Conservation (phyloP, 1,140 invertebrate species). For the Cotesia glomerata region DNA sequence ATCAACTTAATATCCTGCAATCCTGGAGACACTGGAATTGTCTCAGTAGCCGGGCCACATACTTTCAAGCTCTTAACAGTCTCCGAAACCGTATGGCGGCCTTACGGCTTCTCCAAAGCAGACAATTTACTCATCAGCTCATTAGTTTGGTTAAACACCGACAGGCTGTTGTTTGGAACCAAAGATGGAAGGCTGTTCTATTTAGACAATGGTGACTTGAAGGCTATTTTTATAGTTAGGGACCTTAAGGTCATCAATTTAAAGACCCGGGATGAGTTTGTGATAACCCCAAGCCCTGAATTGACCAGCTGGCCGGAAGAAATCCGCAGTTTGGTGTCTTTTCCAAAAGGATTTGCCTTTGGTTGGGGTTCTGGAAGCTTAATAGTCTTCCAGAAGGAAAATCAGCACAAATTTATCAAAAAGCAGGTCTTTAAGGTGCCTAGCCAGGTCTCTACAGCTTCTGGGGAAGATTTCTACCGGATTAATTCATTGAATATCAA, state of each 20-base stretch:
- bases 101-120: constrained; percentile 82
- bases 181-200: constrained; percentile 74
- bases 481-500: constrained; percentile 67
- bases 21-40: constrained; percentile 76
- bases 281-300: constrained; percentile 39
- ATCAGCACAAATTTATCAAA: constrained; percentile 67
- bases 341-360: constrained; percentile 69
- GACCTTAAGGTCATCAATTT: constrained; percentile 66
- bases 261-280: constrained; percentile 58
- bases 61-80: constrained; percentile 80
- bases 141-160: constrained; percentile 75
- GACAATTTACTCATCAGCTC: constrained; percentile 76
- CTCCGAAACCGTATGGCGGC: constrained; percentile 80
- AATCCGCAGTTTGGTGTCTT: constrained; percentile 63
- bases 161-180: constrained; percentile 79
- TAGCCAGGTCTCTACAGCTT: constrained; percentile 50
- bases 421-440: constrained; percentile 68
- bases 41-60: constrained; percentile 76
- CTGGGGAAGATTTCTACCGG: constrained; percentile 56
- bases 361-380: constrained; percentile 67
- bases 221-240: constrained; percentile 66
- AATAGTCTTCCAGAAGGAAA: constrained; percentile 72
- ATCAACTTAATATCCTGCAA: constrained; percentile 71
- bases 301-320: constrained; percentile 40
- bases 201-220: constrained; percentile 81